Evolutionary conservation across 2,888 invertebrate species (phyloP), one percentile per base, ranked within the genome.

Genomic region (Athripsodes cinereus): DNA sequence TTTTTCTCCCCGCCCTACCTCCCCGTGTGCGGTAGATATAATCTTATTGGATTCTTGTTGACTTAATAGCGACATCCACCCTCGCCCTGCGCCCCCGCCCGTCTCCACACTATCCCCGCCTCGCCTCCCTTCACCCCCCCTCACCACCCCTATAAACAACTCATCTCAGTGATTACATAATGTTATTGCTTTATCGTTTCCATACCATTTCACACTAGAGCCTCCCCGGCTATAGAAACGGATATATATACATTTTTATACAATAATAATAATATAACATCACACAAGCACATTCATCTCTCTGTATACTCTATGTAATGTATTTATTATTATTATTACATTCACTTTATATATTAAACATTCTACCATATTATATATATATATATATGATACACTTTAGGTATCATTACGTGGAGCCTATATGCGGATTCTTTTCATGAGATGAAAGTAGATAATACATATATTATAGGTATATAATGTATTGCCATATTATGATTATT

Each of bases 111-210:
- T 22, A 13, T n/a, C 22, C n/a, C 3, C 22, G 22, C 8, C 51
- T 3, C 51, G 2, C 48, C 48, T 2, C 48, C 48, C 10, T 19
- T 13, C 48, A 5, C 48, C 48, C 3, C 20, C 48, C 19, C 48
- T 19, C 48, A 48, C 20, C 20, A 5, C 48, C 18, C 13, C 20
- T 18, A 18, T 18, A 26, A 26, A 21, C 21, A 50, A 50, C 48
- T 48, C 20, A 48, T 48, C 22, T 21, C 22, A 21, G 40, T 26
- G 53, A 51, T 21, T 18, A 26, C 26, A 40, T 40, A 40, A 40
- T 40, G 40, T 40, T 40, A 40, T 40, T 40, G 40, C 40, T 40
- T 40, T 40, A 40, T 40, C 40, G 40, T 40, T 40, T 40, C 40
- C 40, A 40, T 40, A 16, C 40, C 40, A 40, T 40, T 40, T 40